Evolutionary conservation across 2,888 invertebrate species (phyloP).

Genomic region (Autographa pulchrina): DNA sequence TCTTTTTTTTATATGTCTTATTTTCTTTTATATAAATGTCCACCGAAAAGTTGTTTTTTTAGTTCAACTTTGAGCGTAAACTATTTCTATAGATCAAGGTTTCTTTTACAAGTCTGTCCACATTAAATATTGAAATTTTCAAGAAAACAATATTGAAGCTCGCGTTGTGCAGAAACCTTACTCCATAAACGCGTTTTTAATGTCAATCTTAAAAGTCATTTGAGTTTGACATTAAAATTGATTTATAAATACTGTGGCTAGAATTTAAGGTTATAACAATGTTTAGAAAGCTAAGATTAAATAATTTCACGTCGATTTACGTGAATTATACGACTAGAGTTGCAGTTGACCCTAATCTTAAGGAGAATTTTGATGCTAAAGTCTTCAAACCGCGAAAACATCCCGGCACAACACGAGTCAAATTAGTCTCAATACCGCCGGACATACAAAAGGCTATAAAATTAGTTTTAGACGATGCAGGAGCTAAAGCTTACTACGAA

Average conservation of each 20-base stretch:
- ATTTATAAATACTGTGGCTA: constrained; percentile 11
- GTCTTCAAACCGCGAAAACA: constrained; percentile 92
- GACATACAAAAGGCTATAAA: constrained; percentile 89
- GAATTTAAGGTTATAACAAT: constrained; percentile 71
- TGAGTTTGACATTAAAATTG: not conserved
- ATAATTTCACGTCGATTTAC: constrained; percentile 64
- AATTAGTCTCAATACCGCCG: constrained; percentile 89
- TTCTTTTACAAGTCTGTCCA: too few relatives aligned
- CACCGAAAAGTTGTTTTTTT: too few relatives aligned
- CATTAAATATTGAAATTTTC: too few relatives aligned
- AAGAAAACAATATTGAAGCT: too few relatives aligned
- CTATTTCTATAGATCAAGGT: too few relatives aligned
- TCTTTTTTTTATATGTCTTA: too few relatives aligned
- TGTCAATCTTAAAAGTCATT: not conserved
- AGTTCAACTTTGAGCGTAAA: too few relatives aligned
- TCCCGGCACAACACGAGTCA: constrained; percentile 91
- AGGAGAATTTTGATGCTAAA: constrained; percentile 85
- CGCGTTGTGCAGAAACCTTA: not conserved
- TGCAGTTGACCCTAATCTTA: constrained; percentile 85
- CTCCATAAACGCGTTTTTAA: not conserved
- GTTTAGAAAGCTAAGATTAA: constrained; percentile 77
- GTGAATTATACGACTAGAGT: constrained; percentile 79
- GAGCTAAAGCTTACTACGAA: constrained; percentile 86
- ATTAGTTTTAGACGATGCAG: constrained; percentile 88
- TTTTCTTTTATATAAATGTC: too few relatives aligned